Evolutionary conservation across 2,888 invertebrate genomes (phyloP).

Genomic region (Toxonevra muliebris): DNA sequence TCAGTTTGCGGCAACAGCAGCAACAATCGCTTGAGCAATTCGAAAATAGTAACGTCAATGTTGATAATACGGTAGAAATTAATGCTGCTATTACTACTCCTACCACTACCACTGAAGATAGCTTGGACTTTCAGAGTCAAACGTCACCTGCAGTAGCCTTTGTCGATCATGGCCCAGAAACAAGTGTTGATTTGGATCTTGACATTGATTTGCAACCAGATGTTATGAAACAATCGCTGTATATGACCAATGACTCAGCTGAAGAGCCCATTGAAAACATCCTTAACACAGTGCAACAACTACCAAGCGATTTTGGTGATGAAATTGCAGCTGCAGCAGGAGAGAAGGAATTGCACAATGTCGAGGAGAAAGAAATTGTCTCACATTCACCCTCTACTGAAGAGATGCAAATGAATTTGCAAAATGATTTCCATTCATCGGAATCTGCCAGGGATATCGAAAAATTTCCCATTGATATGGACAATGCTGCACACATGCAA

Average conservation of each 20-base stretch:
- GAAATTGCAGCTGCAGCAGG: conserved; percentile 23
- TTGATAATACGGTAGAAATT: conserved; percentile 22
- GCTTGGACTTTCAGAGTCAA: conserved; percentile 33
- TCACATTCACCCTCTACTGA: conserved; percentile 59
- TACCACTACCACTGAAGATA: conserved; percentile 25
- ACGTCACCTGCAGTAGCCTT: conserved; percentile 25
- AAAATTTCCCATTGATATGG: conserved; percentile 39
- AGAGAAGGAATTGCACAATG: conserved; percentile 53
- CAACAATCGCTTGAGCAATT: conserved; percentile 16
- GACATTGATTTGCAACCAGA: conserved; percentile 40
- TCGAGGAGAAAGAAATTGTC: conserved; percentile 57
- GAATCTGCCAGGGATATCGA: conserved; percentile 36
- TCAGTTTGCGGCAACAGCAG: conserved; percentile 30
- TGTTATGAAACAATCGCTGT: conserved; percentile 57
- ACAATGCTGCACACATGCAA: conserved; percentile 46
- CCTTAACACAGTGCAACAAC: conserved; percentile 59
- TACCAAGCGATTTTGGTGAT: conserved; percentile 51
- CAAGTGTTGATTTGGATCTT: conserved; percentile 49
- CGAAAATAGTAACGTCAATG: conserved; percentile 31
- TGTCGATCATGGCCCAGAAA: conserved; percentile 56
- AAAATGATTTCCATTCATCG: conserved; percentile 38
- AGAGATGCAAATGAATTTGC: conserved; percentile 51
- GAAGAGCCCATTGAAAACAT: conserved; percentile 53
- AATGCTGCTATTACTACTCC: conserved; percentile 24
- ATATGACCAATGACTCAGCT: conserved; percentile 42